A percentile compares a stretch with the other conserved stretches of the same genome.
phyloP scores from a whole-genome alignment of 2,113 vertebrate species.

The Mesitornis unicolor region DNA sequence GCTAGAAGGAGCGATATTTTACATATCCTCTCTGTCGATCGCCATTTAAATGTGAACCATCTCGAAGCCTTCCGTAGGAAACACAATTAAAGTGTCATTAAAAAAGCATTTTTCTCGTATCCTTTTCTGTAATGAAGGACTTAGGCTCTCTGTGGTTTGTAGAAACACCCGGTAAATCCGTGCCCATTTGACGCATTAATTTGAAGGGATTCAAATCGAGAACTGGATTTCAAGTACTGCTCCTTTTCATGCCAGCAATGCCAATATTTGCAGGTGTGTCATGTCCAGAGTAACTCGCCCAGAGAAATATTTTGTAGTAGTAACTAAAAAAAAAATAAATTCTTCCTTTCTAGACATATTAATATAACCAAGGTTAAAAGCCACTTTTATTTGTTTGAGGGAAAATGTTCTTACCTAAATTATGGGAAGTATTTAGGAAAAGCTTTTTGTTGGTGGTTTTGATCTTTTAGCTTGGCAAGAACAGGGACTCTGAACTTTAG shows the following conservation, averaged over 20 bases:
- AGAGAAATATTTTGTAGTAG: not conserved
- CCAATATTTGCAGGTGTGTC: not conserved
- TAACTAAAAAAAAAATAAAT: not conserved
- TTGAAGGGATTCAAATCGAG: no score
- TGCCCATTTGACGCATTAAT: rapidly evolving
- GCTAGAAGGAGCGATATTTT: not conserved
- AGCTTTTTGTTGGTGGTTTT: not conserved
- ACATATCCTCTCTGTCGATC: not conserved
- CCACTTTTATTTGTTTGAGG: not conserved
- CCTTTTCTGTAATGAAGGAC: not conserved
- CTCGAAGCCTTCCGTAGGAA: not conserved
- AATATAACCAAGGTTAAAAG: not conserved
- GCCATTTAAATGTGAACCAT: not conserved
- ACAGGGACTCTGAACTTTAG: not conserved
- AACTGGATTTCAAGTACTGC: not conserved
- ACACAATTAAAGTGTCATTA: not conserved
- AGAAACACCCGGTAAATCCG: not conserved
- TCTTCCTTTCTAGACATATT: not conserved
- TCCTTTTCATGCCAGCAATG: not conserved
- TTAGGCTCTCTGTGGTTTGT: not conserved
- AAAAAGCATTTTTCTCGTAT: not conserved
- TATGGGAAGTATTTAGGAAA: not conserved
- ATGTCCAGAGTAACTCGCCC: not conserved
- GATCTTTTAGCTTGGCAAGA: not conserved
- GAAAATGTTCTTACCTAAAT: not conserved